phyloP scores from a whole-genome alignment of 2,113 vertebrate species.

The Catharus bicknelli region DNA sequence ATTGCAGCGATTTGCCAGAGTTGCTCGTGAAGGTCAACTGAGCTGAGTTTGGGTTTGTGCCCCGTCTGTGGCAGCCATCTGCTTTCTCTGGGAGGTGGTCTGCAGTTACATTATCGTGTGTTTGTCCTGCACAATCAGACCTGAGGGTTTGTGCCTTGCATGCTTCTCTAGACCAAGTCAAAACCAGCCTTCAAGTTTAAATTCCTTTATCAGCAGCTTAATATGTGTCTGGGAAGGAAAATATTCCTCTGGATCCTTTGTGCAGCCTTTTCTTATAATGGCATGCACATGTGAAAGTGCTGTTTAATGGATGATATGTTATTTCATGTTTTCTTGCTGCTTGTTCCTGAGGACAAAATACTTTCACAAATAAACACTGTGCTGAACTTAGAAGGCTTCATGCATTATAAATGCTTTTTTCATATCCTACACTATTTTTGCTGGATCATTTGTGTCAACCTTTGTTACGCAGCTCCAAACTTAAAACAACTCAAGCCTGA shows the following conservation, averaged over 20 bases:
- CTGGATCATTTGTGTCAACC: not conserved
- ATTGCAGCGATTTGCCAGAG: not conserved
- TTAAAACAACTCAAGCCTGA: not conserved
- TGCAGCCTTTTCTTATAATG: not conserved
- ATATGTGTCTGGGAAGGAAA: not conserved
- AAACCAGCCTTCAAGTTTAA: not conserved
- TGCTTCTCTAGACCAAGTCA: not conserved
- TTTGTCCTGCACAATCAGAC: not conserved
- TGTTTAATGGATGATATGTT: not conserved
- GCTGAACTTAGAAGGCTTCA: not conserved
- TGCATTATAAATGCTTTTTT: fast-evolving
- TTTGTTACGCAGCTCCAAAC: not conserved
- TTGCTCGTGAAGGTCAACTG: not conserved
- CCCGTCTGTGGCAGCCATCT: not conserved
- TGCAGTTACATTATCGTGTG: not conserved
- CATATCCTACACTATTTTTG: not conserved
- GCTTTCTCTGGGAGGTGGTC: not conserved
- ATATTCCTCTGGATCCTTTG: not conserved
- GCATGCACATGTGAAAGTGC: not conserved
- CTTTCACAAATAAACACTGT: not conserved
- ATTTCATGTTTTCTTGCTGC: not conserved
- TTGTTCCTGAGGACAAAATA: not conserved
- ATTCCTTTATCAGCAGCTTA: not conserved
- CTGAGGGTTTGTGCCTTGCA: not conserved
- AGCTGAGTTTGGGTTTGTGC: not conserved